These are phyloP conservation scores for Drosophila mettleri DNA, from an alignment of 2,888 invertebrate genomes.

Conservation along the genomic window DNA sequence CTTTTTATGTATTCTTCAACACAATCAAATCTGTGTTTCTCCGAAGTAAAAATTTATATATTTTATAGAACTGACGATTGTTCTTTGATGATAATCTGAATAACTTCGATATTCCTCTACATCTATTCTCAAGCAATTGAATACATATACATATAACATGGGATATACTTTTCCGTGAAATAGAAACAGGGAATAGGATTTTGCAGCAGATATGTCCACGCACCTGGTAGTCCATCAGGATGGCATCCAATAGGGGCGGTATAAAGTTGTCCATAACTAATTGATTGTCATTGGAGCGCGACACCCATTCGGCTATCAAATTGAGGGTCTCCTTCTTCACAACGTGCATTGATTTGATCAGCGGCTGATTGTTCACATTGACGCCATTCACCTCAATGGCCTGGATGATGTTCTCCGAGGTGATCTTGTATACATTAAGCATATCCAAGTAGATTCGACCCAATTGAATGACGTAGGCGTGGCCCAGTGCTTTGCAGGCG, in stretches of 20 bases:
- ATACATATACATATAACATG: background rate
- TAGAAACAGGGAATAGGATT: too few relatives aligned
- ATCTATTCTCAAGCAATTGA: background rate
- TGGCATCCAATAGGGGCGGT: conserved; percentile 98
- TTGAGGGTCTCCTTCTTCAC: conserved; percentile 99
- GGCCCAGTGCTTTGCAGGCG: conserved; percentile 99
- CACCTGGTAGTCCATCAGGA: conserved; percentile 96
- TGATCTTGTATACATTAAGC: conserved; percentile 99
- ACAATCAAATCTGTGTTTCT: background rate
- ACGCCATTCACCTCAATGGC: conserved; percentile 98
- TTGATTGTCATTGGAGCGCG: conserved; percentile 94
- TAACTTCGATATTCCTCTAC: background rate
- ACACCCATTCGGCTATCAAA: conserved; percentile 98
- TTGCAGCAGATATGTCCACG: background rate
- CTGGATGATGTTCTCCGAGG: conserved; percentile 97
- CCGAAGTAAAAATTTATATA: background rate
- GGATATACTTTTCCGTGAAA: too few relatives aligned
- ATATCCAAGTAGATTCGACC: conserved; percentile 99
- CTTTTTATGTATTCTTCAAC: background rate
- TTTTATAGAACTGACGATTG: too few relatives aligned
- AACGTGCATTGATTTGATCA: conserved; percentile 99
- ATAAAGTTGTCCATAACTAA: conserved; percentile 99
- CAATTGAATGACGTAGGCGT: conserved; percentile 97
- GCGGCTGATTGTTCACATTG: conserved; percentile 97
- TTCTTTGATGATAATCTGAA: too few relatives aligned